phyloP scores from a whole-genome alignment of 1,140 invertebrate species.

The Melitaea cinxia region DNA sequence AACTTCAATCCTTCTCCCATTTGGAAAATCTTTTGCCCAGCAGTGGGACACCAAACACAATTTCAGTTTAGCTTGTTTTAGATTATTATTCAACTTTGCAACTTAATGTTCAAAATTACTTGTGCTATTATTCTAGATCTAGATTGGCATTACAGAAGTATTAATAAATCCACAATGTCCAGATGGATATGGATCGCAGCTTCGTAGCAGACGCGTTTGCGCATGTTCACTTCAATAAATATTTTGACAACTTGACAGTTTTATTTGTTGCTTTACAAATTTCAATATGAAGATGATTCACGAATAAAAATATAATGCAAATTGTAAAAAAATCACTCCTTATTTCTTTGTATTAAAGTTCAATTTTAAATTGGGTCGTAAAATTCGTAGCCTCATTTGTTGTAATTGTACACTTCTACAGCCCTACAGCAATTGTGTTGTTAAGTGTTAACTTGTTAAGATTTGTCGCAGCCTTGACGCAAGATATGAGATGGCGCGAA shows the following conservation, averaged over 20 bases:
- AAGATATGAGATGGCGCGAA: conserved; percentile 16
- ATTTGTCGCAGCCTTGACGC: conserved; percentile 24
- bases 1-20: too few species aligned
- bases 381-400: conserved; percentile 28
- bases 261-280: conserved; percentile 41
- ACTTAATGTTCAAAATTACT: too few species aligned
- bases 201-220: conserved; percentile 25
- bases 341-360: conserved; percentile 1
- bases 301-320: conserved; percentile 11
- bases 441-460: too few species aligned
- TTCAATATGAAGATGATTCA: conserved; percentile 48
- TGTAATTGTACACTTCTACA: conserved; percentile 21
- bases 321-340: not conserved
- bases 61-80: too few species aligned
- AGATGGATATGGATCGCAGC: too few species aligned
- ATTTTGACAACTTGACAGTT: conserved; percentile 51
- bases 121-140: too few species aligned
- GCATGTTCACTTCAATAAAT: conserved; percentile 43
- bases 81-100: too few species aligned
- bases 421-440: conserved; percentile 20
- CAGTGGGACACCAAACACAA: too few species aligned
- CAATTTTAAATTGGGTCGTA: conserved; percentile 20
- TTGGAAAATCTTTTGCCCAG: too few species aligned
- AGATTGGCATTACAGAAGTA: not conserved
- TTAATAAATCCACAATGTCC: conserved; percentile 8